Evolutionary conservation across 2,113 vertebrate species (phyloP).

Genomic region (Carollia perspicillata): DNA sequence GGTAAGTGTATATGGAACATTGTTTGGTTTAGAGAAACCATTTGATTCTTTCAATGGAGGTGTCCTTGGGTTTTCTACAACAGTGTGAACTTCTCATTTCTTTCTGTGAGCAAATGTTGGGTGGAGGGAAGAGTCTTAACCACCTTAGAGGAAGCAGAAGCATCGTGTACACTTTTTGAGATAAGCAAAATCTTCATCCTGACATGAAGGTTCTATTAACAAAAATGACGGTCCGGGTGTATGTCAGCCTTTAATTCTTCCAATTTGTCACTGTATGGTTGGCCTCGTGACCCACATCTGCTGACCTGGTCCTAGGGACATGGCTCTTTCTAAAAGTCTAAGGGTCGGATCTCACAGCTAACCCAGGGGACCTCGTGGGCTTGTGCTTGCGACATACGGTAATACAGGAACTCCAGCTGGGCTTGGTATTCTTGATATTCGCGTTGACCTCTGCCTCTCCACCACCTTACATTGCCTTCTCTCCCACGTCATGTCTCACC

Average conservation of each 20-base stretch:
- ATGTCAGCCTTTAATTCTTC: not conserved
- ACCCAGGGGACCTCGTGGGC: rapidly evolving
- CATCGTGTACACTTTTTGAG: not conserved
- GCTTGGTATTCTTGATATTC: not conserved
- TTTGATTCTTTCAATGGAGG: not conserved
- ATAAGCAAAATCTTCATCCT: not conserved
- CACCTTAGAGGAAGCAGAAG: not conserved
- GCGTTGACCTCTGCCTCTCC: not conserved
- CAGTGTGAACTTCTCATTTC: not conserved
- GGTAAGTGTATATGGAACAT: not conserved
- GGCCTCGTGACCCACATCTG: not conserved
- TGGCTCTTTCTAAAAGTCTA: not conserved
- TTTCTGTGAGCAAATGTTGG: not conserved
- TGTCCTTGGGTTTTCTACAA: not conserved
- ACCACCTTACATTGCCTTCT: not conserved
- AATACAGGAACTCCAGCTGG: not conserved
- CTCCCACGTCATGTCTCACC: not conserved
- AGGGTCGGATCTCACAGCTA: not conserved
- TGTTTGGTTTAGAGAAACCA: not conserved
- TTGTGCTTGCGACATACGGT: not conserved
- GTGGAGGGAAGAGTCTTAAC: not conserved
- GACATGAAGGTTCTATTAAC: not conserved
- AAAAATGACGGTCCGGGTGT: not conserved
- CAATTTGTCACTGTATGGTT: not conserved
- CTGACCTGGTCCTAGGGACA: not conserved